Evolutionary conservation across 2,888 invertebrate genomes (phyloP).

Genomic region (Aethes cnicana): DNA sequence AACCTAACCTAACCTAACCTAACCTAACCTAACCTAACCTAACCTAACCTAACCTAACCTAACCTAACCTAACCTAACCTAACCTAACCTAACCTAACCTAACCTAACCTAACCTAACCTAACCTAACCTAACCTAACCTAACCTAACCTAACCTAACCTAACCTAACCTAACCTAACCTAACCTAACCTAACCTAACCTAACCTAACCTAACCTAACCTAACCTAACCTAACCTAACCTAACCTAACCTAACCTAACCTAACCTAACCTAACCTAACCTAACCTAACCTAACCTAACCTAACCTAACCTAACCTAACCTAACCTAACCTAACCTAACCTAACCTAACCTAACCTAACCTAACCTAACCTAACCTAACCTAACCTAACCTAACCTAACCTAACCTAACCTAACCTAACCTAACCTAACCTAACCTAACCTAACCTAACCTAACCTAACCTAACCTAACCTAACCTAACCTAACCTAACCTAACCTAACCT

Average conservation of each 20-base stretch:
- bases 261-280: conserved; percentile 3
- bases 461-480: conserved; percentile 3
- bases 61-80: conserved; percentile 3
- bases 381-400: conserved; percentile 3
- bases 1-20: too few relatives aligned
- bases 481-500: conserved; percentile 3
- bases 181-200: conserved; percentile 3
- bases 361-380: conserved; percentile 3
- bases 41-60: conserved; percentile 3
- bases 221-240: conserved; percentile 3
- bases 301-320: conserved; percentile 3
- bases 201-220: conserved; percentile 3
- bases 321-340: conserved; percentile 3
- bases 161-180: conserved; percentile 3
- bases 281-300: conserved; percentile 3
- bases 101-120: conserved; percentile 3
- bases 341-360: conserved; percentile 3
- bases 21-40: conserved; percentile 3
- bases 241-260: conserved; percentile 3
- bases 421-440: conserved; percentile 3
- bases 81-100: conserved; percentile 3
- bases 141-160: conserved; percentile 3
- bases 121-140: conserved; percentile 3
- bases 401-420: conserved; percentile 3
- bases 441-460: conserved; percentile 3